phyloP scores from a whole-genome alignment of 2,797 vertebrate genomes.

The Rhinogobio ventralis region DNA sequence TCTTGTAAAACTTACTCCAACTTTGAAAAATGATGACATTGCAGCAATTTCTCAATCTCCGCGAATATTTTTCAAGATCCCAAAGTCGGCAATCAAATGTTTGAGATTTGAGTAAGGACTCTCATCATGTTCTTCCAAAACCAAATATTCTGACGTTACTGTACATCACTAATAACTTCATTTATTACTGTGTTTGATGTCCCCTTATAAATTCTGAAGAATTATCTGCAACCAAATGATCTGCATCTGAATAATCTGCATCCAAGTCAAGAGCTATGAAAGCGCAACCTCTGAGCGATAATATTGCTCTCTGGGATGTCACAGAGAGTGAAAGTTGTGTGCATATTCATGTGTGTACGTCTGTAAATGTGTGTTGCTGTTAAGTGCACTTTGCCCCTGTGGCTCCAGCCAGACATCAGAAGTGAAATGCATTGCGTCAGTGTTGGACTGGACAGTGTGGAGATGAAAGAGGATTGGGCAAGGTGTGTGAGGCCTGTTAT shows the following conservation, averaged over 20 bases:
- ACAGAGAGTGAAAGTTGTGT: neutral
- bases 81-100: neutral
- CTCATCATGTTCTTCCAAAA: neutral
- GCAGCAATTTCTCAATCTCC: neutral
- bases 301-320: neutral
- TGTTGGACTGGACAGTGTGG: neutral
- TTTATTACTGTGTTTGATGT: neutral
- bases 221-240: neutral
- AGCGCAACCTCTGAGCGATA: neutral
- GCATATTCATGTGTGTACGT: neutral
- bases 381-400: neutral
- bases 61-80: neutral
- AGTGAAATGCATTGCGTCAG: neutral
- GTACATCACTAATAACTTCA: neutral
- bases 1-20: no score
- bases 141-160: neutral
- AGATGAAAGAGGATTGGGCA: conserved; percentile 9
- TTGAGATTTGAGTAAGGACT: neutral
- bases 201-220: neutral
- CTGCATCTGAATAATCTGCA: neutral
- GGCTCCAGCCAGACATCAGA: neutral
- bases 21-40: no score
- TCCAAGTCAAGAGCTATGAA: neutral
- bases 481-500: conserved; percentile 32
- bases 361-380: neutral